phyloP scores from a whole-genome alignment of 2,888 invertebrate genomes.

The Brachyopa scutellaris region DNA sequence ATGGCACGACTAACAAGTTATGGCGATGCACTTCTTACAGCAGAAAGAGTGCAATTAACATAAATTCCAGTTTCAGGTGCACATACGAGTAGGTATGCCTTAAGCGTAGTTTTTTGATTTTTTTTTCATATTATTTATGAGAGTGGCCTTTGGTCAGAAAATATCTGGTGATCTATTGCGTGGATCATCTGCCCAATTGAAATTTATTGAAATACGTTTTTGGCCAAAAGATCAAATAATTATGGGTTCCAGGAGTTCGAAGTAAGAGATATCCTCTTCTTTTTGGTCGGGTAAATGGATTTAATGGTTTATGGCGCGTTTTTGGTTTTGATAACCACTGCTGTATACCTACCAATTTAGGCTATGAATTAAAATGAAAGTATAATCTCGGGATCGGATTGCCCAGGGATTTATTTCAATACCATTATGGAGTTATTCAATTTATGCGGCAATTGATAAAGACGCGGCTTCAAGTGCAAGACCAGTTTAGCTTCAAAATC shows the following conservation, averaged over 20 bases:
- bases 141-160: constrained; percentile 11
- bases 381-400: no score
- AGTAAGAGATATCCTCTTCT: neutral
- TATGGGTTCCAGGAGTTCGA: constrained; percentile 1
- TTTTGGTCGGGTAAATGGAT: neutral
- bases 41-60: constrained; percentile 43
- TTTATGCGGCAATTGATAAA: no score
- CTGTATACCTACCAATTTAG: no score
- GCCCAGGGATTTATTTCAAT: no score
- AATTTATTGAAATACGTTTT: constrained; percentile 22
- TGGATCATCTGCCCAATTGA: constrained; percentile 48
- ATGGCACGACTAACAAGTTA: constrained; percentile 40
- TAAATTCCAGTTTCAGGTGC: constrained; percentile 39
- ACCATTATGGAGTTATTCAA: no score
- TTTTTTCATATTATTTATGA: constrained; percentile 13
- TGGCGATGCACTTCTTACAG: constrained; percentile 30
- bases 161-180: constrained; percentile 22
- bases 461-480: no score
- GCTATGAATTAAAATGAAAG: no score
- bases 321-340: no score
- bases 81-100: neutral
- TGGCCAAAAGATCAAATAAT: constrained; percentile 13
- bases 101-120: neutral
- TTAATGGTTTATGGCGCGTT: neutral
- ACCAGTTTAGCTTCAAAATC: no score